Evolutionary conservation across 64 coral and sea anemone species (phyloP), one percentile per base, ranked within the genome.

Genomic region (Montipora capricornis): DNA sequence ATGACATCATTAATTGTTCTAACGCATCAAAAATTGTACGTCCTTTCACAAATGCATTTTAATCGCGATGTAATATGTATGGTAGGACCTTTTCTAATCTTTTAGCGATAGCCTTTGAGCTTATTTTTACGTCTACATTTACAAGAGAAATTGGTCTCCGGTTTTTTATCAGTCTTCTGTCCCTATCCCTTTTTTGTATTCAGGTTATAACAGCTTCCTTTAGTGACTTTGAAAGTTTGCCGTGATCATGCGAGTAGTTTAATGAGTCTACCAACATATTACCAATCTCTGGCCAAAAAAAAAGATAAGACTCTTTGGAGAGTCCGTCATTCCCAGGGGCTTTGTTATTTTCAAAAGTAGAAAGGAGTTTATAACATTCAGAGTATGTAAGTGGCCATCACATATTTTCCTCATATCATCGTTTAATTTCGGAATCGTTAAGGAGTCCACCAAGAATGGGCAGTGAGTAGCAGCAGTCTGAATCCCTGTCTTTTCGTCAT

Each of bases 91-190:
- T 90, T 90, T 90, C 88, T 47, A 90, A 20, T 47, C 88, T 80
- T 68, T 55, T 69, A 16, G 88, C 88, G 4, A 90, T 80, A 24
- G 75, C n/a, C 66, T 93, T 93, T 44, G 91, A 84, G 20, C 80
- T 74, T 64, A 93, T 93, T 87, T 93, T 93, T 8, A 87, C 81
- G 73, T 93, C 81, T 29, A 78, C 57, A 73, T 93, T 93, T 24
- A 24, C 24, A 24, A 24, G 24, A 24, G 24, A 24, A 37, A 85
- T 47, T 50, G 24, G 24, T 77, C 80, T 76, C 81, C 91, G 78
- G 64, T 92, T 92, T 50, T 66, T 83, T 0, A 87, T 45, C 20
- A 88, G n/a, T 74, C 84, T 88, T 16, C 52, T 8, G 24, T 71
- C 67, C 62, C 47, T 59, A 5, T 60, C 24, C 49, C 0, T 24